Evolutionary conservation across 2,113 vertebrate species (phyloP).

Genomic region (Dicerorhinus sumatrensis): DNA sequence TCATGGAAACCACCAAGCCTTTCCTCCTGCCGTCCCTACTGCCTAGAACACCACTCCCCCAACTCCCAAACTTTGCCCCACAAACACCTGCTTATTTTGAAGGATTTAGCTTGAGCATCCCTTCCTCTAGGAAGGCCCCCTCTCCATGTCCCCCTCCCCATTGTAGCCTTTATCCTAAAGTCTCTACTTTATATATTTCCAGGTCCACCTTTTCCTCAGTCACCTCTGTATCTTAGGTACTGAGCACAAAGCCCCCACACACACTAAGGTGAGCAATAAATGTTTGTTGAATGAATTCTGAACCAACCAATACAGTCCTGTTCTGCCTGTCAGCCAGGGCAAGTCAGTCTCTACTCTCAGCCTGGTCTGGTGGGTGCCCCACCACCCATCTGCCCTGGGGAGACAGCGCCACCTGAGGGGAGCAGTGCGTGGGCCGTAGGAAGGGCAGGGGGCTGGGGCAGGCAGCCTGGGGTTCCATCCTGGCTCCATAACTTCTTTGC

Average conservation of each 20-base stretch:
- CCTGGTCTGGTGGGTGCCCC: neutral
- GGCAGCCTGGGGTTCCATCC: neutral
- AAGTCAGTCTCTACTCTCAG: neutral
- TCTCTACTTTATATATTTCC: neutral
- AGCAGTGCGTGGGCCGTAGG: neutral
- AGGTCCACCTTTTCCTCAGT: neutral
- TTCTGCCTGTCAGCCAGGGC: neutral
- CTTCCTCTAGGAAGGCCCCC: neutral
- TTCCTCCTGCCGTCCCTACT: rapidly evolving
- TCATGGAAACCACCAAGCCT: neutral
- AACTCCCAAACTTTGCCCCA: neutral
- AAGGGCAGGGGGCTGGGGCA: rapidly evolving
- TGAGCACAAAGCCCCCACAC: neutral
- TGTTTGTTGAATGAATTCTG: neutral
- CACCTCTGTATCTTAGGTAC: neutral
- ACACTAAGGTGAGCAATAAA: neutral
- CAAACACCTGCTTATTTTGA: neutral
- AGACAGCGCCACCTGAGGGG: neutral
- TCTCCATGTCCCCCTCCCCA: neutral
- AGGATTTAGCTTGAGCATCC: neutral
- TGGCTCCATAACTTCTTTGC: neutral
- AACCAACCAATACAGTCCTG: neutral
- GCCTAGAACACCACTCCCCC: neutral
- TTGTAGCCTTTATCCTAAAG: neutral
- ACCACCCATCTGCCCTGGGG: neutral